Evolutionary conservation across 1,140 invertebrate genomes (phyloP).

Genomic region (Diorhabda elongata): DNA sequence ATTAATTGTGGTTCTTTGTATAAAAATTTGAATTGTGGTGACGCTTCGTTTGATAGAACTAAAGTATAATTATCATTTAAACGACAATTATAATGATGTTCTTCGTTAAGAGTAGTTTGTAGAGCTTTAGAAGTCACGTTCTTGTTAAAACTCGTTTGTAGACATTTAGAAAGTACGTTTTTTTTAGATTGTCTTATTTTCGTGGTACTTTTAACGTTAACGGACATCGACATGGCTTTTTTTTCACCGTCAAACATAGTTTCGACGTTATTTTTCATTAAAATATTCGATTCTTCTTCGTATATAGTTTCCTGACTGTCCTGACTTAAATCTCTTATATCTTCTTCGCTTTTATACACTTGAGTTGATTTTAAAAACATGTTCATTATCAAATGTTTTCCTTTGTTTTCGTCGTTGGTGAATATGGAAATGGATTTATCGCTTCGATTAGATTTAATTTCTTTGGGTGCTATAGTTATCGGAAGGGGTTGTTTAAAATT

Average conservation of each 20-base stretch:
- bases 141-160: slow-evolving; percentile 14
- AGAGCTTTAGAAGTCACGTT: slow-evolving; percentile 17
- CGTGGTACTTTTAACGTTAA: slow-evolving; percentile 25
- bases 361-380: slow-evolving; percentile 41
- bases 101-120: slow-evolving; percentile 13
- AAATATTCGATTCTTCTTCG: slow-evolving; percentile 27
- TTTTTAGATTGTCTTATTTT: slow-evolving; percentile 13
- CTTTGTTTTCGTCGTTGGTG: slow-evolving; percentile 31
- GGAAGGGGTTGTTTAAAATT: slow-evolving; percentile 13
- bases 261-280: slow-evolving; percentile 23
- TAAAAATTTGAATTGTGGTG: slow-evolving; percentile 9
- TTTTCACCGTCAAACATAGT: slow-evolving; percentile 18
- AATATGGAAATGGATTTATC: slow-evolving; percentile 21
- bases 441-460: neutral
- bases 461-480: neutral
- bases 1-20: neutral
- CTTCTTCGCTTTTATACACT: slow-evolving; percentile 21
- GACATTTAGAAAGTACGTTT: neutral
- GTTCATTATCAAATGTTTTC: slow-evolving; percentile 39
- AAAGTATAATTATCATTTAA: slow-evolving; percentile 14
- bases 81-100: neutral
- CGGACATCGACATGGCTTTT: slow-evolving; percentile 25
- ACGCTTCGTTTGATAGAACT: slow-evolving; percentile 1
- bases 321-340: slow-evolving; percentile 8
- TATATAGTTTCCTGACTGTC: slow-evolving; percentile 19